These are phyloP conservation scores for Cettia cetti DNA, from an alignment of 2,113 vertebrate species.

Conservation along the genomic window DNA sequence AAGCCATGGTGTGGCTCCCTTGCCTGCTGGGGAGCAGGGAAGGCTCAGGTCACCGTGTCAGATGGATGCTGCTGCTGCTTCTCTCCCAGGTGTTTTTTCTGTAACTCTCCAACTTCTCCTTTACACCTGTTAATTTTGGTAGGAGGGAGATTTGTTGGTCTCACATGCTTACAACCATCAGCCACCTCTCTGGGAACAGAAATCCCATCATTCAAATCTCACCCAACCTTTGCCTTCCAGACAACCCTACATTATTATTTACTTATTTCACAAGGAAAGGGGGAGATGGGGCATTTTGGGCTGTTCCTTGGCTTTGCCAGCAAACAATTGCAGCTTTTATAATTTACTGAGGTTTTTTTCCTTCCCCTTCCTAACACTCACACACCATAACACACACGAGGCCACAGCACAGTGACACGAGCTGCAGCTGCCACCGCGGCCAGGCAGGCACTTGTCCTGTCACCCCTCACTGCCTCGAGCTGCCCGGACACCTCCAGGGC, in stretches of 20 bases:
- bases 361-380: neutral
- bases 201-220: neutral
- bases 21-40: neutral
- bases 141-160: neutral
- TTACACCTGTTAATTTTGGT: neutral
- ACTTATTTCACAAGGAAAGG: neutral
- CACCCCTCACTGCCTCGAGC: neutral
- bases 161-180: neutral
- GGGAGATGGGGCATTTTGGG: neutral
- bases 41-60: neutral
- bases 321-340: neutral
- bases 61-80: neutral
- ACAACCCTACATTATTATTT: neutral
- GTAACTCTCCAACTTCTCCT: neutral
- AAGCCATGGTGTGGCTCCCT: neutral
- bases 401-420: neutral
- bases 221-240: neutral
- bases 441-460: neutral
- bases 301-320: neutral
- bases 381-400: accelerated
- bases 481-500: accelerated
- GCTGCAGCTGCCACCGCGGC: too few species aligned
- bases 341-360: neutral
- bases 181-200: neutral
- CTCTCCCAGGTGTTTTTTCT: neutral